phyloP scores from a whole-genome alignment of 2,113 vertebrate species.

The Lagenorhynchus albirostris region DNA sequence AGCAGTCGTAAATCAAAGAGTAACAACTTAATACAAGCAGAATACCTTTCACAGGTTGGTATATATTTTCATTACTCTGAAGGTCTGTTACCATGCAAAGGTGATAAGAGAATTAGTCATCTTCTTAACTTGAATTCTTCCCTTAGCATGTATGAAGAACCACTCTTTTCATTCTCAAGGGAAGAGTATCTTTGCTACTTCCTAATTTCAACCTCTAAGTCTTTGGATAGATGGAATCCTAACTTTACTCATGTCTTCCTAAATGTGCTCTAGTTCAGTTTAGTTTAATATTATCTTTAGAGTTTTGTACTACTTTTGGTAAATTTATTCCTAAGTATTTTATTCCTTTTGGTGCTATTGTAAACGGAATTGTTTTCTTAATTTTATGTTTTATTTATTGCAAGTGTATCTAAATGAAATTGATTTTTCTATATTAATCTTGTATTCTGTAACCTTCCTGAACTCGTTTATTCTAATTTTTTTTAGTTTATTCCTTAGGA shows the following conservation, averaged over 20 bases:
- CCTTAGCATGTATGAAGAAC: not conserved
- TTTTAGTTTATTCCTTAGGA: not conserved
- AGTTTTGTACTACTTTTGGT: not conserved
- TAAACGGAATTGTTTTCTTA: not conserved
- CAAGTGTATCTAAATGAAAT: not conserved
- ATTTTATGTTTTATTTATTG: not conserved
- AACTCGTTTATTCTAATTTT: not conserved
- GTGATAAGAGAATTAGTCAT: not conserved
- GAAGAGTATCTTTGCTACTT: not conserved
- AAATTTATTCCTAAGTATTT: conserved; percentile 14
- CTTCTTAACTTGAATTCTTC: not conserved
- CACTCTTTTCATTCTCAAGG: not conserved
- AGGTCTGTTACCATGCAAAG: not conserved
- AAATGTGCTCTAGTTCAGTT: not conserved
- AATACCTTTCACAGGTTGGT: conserved; percentile 90
- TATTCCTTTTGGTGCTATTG: not conserved
- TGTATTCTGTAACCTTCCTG: not conserved
- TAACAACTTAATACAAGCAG: conserved; percentile 70
- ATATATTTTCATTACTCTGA: not conserved
- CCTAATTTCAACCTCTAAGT: not conserved
- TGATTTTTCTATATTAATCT: not conserved
- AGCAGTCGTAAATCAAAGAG: conserved; percentile 87
- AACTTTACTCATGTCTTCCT: not conserved
- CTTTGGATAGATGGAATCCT: conserved; percentile 7
- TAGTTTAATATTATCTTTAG: conserved; percentile 5